A percentile compares a stretch with the other conserved stretches of the same genome.
Evolutionary conservation across 2,797 vertebrate species (phyloP).

Genomic region (Gymnopithys bicolor): DNA sequence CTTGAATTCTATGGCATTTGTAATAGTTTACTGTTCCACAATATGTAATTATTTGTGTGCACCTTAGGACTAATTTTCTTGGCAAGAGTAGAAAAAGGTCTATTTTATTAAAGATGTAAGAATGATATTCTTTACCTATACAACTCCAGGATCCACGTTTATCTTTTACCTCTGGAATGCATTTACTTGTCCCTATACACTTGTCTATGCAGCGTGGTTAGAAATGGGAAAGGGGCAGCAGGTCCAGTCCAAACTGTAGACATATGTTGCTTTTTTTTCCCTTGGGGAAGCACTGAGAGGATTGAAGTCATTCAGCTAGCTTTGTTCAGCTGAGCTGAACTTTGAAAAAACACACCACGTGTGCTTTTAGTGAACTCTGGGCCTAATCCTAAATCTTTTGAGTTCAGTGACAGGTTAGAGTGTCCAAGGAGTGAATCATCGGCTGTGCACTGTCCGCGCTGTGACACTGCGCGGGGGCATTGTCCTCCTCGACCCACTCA

Average conservation of each 20-base stretch:
- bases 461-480: background rate
- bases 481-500: background rate
- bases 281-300: slow-evolving; percentile 1
- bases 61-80: slow-evolving; percentile 61
- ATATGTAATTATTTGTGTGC: slow-evolving; percentile 44
- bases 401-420: slow-evolving; percentile 6
- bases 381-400: slow-evolving; percentile 3
- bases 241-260: background rate
- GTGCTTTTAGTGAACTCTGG: slow-evolving; percentile 26
- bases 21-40: slow-evolving; percentile 50
- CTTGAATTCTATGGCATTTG: slow-evolving; percentile 37
- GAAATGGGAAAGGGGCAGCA: background rate
- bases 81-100: slow-evolving; percentile 43
- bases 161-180: slow-evolving; percentile 22
- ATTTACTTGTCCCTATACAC: background rate
- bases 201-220: background rate
- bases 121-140: slow-evolving; percentile 14
- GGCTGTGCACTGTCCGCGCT: background rate
- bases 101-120: background rate
- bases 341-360: background rate
- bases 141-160: background rate
- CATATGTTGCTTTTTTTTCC: background rate
- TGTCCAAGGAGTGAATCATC: slow-evolving; percentile 23
- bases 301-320: slow-evolving; percentile 15
- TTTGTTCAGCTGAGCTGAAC: slow-evolving; percentile 51